Percentiles rank a stretch among this genome's conserved stretches.
phyloP scores from a whole-genome alignment of 2,888 invertebrate genomes.

The Heliconius cydno region DNA sequence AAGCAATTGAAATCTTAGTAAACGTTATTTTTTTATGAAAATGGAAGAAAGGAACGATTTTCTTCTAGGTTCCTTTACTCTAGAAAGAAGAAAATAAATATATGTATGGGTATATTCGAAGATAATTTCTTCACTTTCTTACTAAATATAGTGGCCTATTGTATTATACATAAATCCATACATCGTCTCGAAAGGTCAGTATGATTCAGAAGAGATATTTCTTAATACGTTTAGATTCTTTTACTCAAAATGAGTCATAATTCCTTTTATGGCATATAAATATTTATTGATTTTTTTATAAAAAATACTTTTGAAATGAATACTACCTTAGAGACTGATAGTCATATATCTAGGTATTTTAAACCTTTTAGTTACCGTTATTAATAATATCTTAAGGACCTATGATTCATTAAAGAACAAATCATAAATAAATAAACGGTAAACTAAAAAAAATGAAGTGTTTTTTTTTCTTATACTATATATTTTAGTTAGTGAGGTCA shows the following conservation, averaged over 20 bases:
- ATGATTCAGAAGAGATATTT: slow-evolving; percentile 27
- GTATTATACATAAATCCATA: slow-evolving; percentile 24
- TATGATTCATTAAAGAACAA: neutral
- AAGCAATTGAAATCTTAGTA: neutral
- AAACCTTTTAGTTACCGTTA: neutral
- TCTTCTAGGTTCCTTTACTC: too few relatives aligned
- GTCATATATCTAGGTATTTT: neutral
- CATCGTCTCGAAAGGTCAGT: slow-evolving; percentile 21
- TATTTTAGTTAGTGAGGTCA: too few relatives aligned
- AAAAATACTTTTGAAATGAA: slow-evolving; percentile 12
- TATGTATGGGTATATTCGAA: too few relatives aligned
- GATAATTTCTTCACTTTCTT: too few relatives aligned
- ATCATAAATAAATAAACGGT: neutral
- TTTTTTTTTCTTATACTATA: too few relatives aligned
- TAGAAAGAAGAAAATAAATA: too few relatives aligned
- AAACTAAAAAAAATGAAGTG: neutral
- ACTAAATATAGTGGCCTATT: neutral
- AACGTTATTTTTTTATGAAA: too few relatives aligned
- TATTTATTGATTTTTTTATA: slow-evolving; percentile 10
- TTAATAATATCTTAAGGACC: neutral
- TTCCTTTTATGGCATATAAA: slow-evolving; percentile 1
- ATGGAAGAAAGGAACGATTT: too few relatives aligned
- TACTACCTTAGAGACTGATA: neutral
- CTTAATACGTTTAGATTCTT: slow-evolving; percentile 22
- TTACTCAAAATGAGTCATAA: slow-evolving; percentile 27